Evolutionary conservation across 2,797 vertebrate species (phyloP).

Genomic region (Paguma larvata): DNA sequence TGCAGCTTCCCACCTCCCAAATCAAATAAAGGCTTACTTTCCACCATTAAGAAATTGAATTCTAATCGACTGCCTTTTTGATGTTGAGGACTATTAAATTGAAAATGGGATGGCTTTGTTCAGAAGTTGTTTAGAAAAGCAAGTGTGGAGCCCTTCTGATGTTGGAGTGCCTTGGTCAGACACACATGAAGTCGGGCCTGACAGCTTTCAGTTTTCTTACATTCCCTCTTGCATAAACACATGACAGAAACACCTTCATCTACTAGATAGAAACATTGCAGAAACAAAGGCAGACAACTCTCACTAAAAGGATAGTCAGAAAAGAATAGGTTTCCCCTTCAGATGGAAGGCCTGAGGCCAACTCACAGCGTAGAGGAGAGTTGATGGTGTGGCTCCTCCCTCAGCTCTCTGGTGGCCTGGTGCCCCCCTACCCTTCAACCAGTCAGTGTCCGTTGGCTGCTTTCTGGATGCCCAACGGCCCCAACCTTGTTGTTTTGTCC

Average conservation of each 20-base stretch:
- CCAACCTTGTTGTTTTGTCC: not conserved
- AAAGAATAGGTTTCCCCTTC: not conserved
- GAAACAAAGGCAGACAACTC: not conserved
- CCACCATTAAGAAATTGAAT: not conserved
- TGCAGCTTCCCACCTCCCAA: not conserved
- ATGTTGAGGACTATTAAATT: not conserved
- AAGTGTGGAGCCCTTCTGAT: not conserved
- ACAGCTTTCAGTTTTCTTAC: not conserved
- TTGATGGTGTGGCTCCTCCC: not conserved
- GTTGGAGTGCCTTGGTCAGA: fast-evolving
- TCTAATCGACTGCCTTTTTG: not conserved
- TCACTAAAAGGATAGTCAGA: not conserved
- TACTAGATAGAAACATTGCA: not conserved
- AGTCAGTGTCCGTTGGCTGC: not conserved
- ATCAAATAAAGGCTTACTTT: not conserved
- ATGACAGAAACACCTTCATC: not conserved
- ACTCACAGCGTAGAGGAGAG: not conserved
- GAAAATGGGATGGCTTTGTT: not conserved
- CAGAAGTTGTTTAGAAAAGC: not conserved
- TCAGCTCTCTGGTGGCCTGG: not conserved
- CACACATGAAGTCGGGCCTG: not conserved
- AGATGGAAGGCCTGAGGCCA: not conserved
- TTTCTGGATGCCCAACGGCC: not conserved
- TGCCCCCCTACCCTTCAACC: fast-evolving
- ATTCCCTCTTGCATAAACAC: not conserved